Percentiles rank a stretch among this genome's conserved stretches.
These are phyloP conservation scores for Linnaemya tessellans DNA, from an alignment of 2,888 invertebrate species.

Conservation along the genomic window DNA sequence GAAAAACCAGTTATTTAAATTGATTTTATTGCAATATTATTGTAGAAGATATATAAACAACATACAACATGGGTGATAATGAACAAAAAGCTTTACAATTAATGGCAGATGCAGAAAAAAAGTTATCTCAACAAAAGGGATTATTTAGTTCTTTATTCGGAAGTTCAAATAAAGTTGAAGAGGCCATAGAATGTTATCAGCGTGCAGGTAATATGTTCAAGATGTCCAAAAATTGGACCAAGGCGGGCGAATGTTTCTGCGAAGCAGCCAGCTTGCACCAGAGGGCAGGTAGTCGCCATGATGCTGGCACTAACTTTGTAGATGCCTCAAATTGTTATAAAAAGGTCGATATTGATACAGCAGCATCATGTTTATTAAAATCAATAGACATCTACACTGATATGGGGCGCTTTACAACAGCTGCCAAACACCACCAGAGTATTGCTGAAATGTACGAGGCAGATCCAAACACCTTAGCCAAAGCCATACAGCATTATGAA, in stretches of 20 bases:
- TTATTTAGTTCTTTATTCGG: constrained; percentile 72
- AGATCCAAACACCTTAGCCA: constrained; percentile 86
- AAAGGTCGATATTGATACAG: constrained; percentile 89
- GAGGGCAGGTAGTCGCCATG: constrained; percentile 95
- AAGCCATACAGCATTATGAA: constrained; percentile 96
- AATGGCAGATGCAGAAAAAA: constrained; percentile 93
- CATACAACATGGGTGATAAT: constrained; percentile 90
- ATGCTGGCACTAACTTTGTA: constrained; percentile 97
- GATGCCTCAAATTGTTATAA: constrained; percentile 99
- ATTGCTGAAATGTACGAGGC: constrained; percentile 98
- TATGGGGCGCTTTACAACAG: constrained; percentile 98
- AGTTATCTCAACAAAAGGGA: constrained; percentile 89
- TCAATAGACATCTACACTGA: constrained; percentile 99
- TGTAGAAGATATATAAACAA: constrained; percentile 57
- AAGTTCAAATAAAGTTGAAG: constrained; percentile 92
- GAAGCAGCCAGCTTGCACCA: constrained; percentile 94
- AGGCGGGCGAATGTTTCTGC: constrained; percentile 97
- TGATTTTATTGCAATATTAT: constrained; percentile 17
- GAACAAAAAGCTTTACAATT: constrained; percentile 97
- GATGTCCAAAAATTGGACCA: constrained; percentile 99
- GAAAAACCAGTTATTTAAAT: constrained; percentile 39
- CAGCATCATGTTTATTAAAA: constrained; percentile 93
- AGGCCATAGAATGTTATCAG: constrained; percentile 97
- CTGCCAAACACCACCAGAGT: constrained; percentile 98
- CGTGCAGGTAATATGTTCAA: constrained; percentile 98